A percentile compares a stretch with the other conserved stretches of the same genome.
phyloP scores from a whole-genome alignment of 2,113 vertebrate genomes.

The Aegotheles bennettii region DNA sequence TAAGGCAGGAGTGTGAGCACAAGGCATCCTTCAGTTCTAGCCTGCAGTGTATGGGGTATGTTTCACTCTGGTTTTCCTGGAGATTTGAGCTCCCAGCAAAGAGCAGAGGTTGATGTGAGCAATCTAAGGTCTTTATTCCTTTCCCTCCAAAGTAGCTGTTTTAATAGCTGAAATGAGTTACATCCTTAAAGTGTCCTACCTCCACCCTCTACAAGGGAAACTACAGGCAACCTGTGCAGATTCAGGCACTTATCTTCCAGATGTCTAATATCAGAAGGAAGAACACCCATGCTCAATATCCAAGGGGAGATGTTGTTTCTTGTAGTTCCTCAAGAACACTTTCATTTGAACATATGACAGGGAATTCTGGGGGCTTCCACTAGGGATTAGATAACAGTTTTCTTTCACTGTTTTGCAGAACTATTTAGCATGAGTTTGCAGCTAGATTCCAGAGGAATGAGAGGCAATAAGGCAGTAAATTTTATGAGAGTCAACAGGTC shows the following conservation, averaged over 20 bases:
- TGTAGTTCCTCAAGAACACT: background rate
- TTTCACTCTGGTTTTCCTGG: background rate
- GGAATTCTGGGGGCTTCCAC: background rate
- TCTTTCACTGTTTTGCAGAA: background rate
- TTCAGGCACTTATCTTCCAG: background rate
- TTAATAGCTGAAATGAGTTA: background rate
- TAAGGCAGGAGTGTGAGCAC: background rate
- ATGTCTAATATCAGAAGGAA: background rate
- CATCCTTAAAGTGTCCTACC: background rate
- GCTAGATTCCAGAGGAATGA: background rate
- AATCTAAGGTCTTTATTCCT: background rate
- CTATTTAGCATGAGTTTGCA: background rate
- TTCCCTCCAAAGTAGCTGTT: background rate
- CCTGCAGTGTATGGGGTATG: background rate
- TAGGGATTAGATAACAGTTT: background rate
- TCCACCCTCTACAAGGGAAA: background rate
- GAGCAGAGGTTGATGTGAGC: background rate
- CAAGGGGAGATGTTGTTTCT: background rate
- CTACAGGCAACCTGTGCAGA: background rate
- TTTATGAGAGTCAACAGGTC: slow-evolving; percentile 8
- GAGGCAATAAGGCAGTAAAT: slow-evolving; percentile 5
- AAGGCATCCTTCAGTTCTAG: background rate
- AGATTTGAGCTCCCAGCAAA: background rate
- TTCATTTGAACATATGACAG: background rate
- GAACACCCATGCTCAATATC: background rate